Percentiles rank a stretch among this genome's conserved stretches.
These are phyloP conservation scores for Zhuqinia jingwanae DNA, from an alignment of 2,888 invertebrate species.

Conservation along the genomic window DNA sequence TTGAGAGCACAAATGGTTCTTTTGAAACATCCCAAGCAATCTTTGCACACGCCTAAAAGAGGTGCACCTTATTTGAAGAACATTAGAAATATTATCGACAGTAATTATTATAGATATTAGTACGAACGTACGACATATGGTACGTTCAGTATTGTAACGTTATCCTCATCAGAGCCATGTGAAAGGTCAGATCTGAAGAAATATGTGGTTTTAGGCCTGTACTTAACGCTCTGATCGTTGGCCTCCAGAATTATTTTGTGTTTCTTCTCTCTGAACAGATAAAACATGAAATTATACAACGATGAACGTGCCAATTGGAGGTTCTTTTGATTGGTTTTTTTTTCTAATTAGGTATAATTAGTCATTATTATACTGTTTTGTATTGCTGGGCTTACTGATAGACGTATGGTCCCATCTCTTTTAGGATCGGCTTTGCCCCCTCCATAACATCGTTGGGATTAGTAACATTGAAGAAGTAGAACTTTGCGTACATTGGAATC, in stretches of 20 bases:
- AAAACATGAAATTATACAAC: conserved; percentile 59
- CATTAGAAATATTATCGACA: no score
- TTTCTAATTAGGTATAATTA: neutral
- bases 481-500: conserved; percentile 76
- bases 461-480: conserved; percentile 78
- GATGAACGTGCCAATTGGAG: no score
- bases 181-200: conserved; percentile 76
- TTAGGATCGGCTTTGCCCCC: conserved; percentile 75
- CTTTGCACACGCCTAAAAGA: conserved; percentile 74
- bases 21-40: conserved; percentile 78
- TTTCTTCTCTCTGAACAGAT: conserved; percentile 76
- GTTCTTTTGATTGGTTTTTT: no score
- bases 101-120: no score
- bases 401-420: conserved; percentile 76
- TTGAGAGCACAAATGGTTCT: conserved; percentile 74
- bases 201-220: conserved; percentile 75
- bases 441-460: conserved; percentile 72
- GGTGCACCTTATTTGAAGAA: no score
- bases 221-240: conserved; percentile 74
- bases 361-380: neutral
- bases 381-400: conserved; percentile 68
- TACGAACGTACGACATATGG: conserved; percentile 78
- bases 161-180: conserved; percentile 74
- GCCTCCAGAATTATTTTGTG: conserved; percentile 75
- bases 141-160: conserved; percentile 76